phyloP scores from a whole-genome alignment of 2,797 vertebrate genomes.

The Nasua narica region DNA sequence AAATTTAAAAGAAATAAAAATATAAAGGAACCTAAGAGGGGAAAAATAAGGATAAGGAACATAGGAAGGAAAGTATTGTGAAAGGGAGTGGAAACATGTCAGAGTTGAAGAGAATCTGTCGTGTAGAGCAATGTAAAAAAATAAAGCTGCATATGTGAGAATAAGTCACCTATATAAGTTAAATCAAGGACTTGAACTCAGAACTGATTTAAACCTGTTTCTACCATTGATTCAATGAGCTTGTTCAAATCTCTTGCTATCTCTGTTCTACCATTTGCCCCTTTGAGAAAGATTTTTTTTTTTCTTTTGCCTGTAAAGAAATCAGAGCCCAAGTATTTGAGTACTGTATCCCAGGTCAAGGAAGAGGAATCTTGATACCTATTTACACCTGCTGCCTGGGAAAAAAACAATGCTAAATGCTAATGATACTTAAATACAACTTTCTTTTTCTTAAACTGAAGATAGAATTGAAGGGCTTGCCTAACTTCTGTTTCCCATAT shows the following conservation, averaged over 20 bases:
- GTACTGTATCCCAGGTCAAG: background rate
- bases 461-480: background rate
- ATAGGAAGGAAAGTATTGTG: background rate
- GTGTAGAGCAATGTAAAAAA: background rate
- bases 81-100: background rate
- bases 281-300: background rate
- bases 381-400: background rate
- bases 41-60: background rate
- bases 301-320: background rate
- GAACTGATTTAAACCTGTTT: background rate
- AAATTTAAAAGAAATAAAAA: background rate
- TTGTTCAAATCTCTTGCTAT: background rate
- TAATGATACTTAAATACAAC: background rate
- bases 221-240: background rate
- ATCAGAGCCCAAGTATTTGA: background rate
- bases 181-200: background rate
- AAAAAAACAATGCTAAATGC: background rate
- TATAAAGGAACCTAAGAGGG: background rate
- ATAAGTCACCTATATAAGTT: background rate
- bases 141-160: background rate
- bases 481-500: background rate
- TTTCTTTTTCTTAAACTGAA: background rate
- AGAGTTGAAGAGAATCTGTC: background rate
- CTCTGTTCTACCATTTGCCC: background rate
- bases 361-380: background rate